Base-by-base conservation (phyloP, 1,140 invertebrate species). In the Calosoma granatense region DNA sequence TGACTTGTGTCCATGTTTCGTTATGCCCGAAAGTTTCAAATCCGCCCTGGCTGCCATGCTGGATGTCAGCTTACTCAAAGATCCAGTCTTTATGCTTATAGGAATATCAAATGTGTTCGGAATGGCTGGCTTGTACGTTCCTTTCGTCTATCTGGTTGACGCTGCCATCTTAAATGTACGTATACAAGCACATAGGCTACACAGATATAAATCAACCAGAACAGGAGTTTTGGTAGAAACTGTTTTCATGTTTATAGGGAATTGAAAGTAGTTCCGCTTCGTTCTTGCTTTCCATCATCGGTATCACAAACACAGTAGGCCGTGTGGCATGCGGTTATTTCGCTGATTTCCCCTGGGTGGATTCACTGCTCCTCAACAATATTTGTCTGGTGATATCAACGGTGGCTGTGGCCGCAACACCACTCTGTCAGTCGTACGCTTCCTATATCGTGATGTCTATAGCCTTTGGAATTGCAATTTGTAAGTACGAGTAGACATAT, bases 21-120 rank as follows among this genome's bases (percentile, higher is more conserved):
- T 84, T 15, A 74, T 92, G 56, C 85, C 90, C 0, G 82, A 86
- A 39, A 88, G 89, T 0, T 87, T 92, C 65, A 90, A 87, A 65
- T 81, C 84, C 22, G 88, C 88, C 12, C 74, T 94, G 30, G 76
- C 80, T n/a, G 90, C 94, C 54, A 97, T 98, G 91, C 78, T 98
- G 78, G 94, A 98, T 72, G 78, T 96, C 62, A 87, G 86, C 41
- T 75, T 98, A 22, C 75, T 99, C 22, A 90, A 85, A 59, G 85
- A 97, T 75, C 91, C 92, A 1, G 86, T 93, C 21, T 97, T 97
- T 72, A 82, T 96, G 72, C 74, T 95, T 4, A 92, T 98, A 62
- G 93, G 92, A 56, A 79, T 98, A 12, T 95, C 92, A 57, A 98
- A 98, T 72, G 78, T 97, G 0, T 92, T 97, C 69, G 93, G 92